Base-by-base conservation (phyloP, 2,797 vertebrate species). In the Coreius guichenoti region DNA sequence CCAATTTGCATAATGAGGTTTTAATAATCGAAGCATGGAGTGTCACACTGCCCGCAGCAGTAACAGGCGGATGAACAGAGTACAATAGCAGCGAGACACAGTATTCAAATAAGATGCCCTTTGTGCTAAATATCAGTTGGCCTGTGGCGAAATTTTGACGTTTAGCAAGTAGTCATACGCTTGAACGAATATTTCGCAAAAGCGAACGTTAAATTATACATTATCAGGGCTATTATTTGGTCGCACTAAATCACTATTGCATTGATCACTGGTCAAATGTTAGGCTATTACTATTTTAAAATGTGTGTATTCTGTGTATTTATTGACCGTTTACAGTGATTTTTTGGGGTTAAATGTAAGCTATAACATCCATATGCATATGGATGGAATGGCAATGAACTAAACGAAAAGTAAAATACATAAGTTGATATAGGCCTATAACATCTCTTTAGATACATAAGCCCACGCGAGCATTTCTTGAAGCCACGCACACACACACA, bases 1-100 rank as follows among this genome's bases (percentile, higher is more conserved):
- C 85, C 90, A 89, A 90, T 96, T 95, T 96, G 89, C 94, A 94
- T 96, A 95, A 96, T 92, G 93, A 93, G 90, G 91, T 92, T 96
- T 94, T 95, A 94, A 95, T 95, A 93, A 95, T 90, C 89, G 87
- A 88, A 91, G 89, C 90, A 82, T 86, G 86, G 91, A 87, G 86
- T 84, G 51, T 83, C 87, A 82, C 56, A 84, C 79, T 23, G 92
- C 93, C 93, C 84, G 90, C 73, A 92, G 93, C 93, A 87, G 63
- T 83, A 82, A 89, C 84, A 70, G 89, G 88, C 88, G 88, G 91
- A 93, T 93, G 93, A 84, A 92, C 93, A 91, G 93, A 94, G 91
- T 91, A 95, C 91, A 92, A 93, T 89, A 75, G 90, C 86, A 45
- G 80, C 87, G 88, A 93, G 92, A 92, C 89, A 84, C 89, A 85